Base-by-base conservation (phyloP, 2,797 vertebrate genomes). In the Phyllotis vaccarum region DNA sequence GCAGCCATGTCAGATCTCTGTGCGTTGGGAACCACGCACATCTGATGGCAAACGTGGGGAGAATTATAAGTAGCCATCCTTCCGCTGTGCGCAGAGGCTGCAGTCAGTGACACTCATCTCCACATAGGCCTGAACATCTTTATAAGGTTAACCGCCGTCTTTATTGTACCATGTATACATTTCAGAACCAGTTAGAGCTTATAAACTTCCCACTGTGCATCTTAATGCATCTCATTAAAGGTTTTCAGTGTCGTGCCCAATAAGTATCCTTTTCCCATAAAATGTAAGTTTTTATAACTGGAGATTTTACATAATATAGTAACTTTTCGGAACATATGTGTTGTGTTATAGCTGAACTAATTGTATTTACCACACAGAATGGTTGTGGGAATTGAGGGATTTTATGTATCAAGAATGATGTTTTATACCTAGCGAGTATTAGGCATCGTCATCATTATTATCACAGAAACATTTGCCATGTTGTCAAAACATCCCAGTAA, bases 391-490 rank as follows among this genome's bases (percentile, higher is more conserved):
- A 89, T 87, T 74, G 29, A n/a, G n/a, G 2, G 31, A 40, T 94
- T 80, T 89, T 81, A 52, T 86, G 24, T 78, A 93, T 43, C 16
- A n/a, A 90, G 40, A 90, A 72, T 90, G 46, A 91, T 85, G 37
- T 70, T 95, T 86, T 79, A 34, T 54, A 66, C 24, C 54, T 95
- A 79, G 56, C 88, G 91, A 89, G 64, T 86, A 19, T 62, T 70
- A 87, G 49, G 74, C 8, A 43, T 54, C 4, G 21, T 90, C 12
- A 76, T 93, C 27, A 46, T 75, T 17, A 43, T 52, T 93, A 81
- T 13, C 87, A 24, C 7, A 52, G 16, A 31, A 90, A 91, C 58
- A 76, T 60, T 89, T 85, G 21, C 89, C 89, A 60, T 75, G 94
- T 92, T 29, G 31, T 85, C 43, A 82, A 29, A 92, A 95, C 29